These are phyloP conservation scores for Herpetotheres cachinnans DNA, from an alignment of 2,113 vertebrate genomes.

Conservation along the genomic window DNA sequence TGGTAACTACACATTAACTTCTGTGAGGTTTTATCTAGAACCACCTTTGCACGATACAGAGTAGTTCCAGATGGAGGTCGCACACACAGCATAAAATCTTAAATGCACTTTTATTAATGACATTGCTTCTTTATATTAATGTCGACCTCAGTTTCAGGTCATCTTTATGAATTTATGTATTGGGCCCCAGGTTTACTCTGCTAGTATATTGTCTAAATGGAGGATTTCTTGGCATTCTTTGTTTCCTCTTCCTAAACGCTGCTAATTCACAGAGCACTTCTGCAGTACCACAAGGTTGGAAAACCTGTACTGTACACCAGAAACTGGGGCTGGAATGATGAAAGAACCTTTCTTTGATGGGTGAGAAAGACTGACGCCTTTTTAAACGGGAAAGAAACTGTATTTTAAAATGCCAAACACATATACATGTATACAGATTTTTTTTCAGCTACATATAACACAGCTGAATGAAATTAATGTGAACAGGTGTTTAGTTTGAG, in stretches of 20 bases:
- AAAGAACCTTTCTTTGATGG: constrained; percentile 16
- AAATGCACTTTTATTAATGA: neutral
- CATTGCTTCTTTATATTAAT: neutral
- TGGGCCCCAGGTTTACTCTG: neutral
- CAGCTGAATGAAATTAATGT: constrained; percentile 43
- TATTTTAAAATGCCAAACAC: constrained; percentile 45
- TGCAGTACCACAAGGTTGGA: neutral
- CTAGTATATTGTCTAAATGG: neutral
- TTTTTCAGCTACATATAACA: neutral
- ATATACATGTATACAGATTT: neutral
- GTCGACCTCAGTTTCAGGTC: neutral
- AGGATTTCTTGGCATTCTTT: neutral
- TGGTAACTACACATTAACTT: neutral
- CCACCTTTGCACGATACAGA: neutral
- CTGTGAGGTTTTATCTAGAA: neutral
- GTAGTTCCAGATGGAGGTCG: neutral
- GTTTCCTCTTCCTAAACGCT: neutral
- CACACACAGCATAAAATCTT: neutral
- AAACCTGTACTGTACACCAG: neutral
- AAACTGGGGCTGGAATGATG: neutral
- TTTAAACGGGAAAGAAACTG: constrained; percentile 48
- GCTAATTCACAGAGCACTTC: neutral
- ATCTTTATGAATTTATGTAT: neutral
- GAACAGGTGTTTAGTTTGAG: constrained; percentile 29
- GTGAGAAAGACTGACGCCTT: constrained; percentile 21